Evolutionary conservation across 2,888 invertebrate genomes (phyloP).

Genomic region (Dascillus cervinus): DNA sequence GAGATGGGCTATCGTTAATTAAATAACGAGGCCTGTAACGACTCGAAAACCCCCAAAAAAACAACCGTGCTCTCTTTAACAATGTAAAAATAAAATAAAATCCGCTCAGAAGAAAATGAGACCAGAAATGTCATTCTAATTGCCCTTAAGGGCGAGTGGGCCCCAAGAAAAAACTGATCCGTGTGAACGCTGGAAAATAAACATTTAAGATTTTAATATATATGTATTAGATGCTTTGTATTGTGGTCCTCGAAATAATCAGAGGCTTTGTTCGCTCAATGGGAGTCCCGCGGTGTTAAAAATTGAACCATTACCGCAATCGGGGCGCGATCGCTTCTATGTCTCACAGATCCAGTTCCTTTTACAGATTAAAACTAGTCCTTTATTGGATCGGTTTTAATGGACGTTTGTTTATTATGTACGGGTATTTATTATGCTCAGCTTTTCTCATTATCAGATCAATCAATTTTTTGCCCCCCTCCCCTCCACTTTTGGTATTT

Average conservation of each 20-base stretch:
- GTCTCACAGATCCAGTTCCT: no score
- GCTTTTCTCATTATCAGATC: no score
- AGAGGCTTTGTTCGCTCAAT: slow-evolving; percentile 41
- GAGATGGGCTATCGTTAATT: slow-evolving; percentile 40
- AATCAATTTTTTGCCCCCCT: no score
- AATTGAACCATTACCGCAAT: slow-evolving; percentile 44
- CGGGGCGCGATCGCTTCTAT: slow-evolving; percentile 26
- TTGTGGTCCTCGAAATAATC: slow-evolving; percentile 36
- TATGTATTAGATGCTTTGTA: slow-evolving; percentile 42
- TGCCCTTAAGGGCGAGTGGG: no score
- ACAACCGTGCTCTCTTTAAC: slow-evolving; percentile 34
- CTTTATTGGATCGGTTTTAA: not conserved
- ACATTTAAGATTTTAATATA: slow-evolving; percentile 42
- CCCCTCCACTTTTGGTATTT: no score
- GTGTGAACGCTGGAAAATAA: slow-evolving; percentile 39
- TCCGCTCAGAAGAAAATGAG: no score
- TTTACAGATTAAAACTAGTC: no score
- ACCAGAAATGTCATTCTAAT: no score
- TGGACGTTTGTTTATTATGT: not conserved
- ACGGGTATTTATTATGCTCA: no score
- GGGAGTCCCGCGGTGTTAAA: slow-evolving; percentile 43
- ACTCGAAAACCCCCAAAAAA: slow-evolving; percentile 27
- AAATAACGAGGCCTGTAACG: slow-evolving; percentile 41
- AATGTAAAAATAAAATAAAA: slow-evolving; percentile 12
- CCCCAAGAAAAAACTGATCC: no score